Evolutionary conservation across 2,888 invertebrate genomes (phyloP).

Genomic region (Stenichneumon culpator): DNA sequence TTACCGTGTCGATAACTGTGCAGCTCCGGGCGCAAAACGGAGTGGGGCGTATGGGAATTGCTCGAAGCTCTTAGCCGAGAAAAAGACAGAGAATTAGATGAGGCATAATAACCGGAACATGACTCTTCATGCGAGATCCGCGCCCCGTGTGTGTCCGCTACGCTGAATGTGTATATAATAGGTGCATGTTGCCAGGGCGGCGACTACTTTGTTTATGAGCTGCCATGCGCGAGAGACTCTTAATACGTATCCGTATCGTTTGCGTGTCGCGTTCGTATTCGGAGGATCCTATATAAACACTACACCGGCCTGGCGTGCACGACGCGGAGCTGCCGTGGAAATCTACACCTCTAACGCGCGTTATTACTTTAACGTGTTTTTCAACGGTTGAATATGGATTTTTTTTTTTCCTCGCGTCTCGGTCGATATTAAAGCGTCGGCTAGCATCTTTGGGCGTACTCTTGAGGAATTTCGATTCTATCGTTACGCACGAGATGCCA

Average conservation of each 20-base stretch:
- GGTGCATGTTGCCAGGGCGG: slow-evolving; percentile 13
- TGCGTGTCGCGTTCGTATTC: slow-evolving; percentile 60
- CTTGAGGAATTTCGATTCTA: slow-evolving; percentile 38
- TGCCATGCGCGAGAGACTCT: slow-evolving; percentile 10
- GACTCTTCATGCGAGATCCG: slow-evolving; percentile 54
- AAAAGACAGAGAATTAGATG: slow-evolving; percentile 40
- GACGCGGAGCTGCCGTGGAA: slow-evolving; percentile 52
- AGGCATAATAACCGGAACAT: slow-evolving; percentile 56
- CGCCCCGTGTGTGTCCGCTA: not conserved
- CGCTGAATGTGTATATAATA: not conserved
- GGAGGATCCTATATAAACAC: slow-evolving; percentile 50
- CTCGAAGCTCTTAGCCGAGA: slow-evolving; percentile 24
- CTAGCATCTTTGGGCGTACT: slow-evolving; percentile 7
- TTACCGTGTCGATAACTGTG: not conserved
- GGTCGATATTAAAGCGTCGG: not conserved
- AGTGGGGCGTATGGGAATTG: slow-evolving; percentile 29
- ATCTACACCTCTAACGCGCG: slow-evolving; percentile 45
- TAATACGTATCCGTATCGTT: slow-evolving; percentile 50
- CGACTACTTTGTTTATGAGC: slow-evolving; percentile 39
- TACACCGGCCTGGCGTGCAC: slow-evolving; percentile 43
- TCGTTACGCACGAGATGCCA: slow-evolving; percentile 58
- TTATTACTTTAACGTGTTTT: slow-evolving; percentile 36
- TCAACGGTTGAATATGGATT: not conserved
- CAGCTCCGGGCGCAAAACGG: not conserved
- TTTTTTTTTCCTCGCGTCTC: slow-evolving; percentile 26